These are phyloP conservation scores for Sebastes minor DNA, from an alignment of 2,797 vertebrate genomes.

Conservation along the genomic window DNA sequence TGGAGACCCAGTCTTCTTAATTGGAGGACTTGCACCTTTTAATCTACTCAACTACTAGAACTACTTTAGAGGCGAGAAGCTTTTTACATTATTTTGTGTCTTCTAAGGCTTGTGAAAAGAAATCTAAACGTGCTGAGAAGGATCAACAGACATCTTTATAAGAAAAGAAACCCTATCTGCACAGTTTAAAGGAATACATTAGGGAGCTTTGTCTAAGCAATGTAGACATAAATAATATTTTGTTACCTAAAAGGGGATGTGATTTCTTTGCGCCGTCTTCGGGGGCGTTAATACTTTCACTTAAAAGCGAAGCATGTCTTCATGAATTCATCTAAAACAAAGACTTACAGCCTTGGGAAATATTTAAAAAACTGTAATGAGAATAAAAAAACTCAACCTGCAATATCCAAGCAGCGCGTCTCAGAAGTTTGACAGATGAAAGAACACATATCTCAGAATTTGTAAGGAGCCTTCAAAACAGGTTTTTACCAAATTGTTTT, in stretches of 20 bases:
- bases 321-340: conserved; percentile 71
- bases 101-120: conserved; percentile 50
- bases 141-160: conserved; percentile 46
- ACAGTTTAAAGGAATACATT: conserved; percentile 54
- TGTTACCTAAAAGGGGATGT: conserved; percentile 46
- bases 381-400: conserved; percentile 66
- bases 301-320: conserved; percentile 51
- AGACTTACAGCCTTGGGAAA: conserved; percentile 59
- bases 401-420: conserved; percentile 52
- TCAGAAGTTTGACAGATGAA: conserved; percentile 79
- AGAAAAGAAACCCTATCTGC: conserved; percentile 33
- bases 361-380: conserved; percentile 63
- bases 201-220: conserved; percentile 52
- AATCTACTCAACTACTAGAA: conserved; percentile 61
- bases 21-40: conserved; percentile 68
- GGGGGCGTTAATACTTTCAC: conserved; percentile 48
- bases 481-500: conserved; percentile 72
- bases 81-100: conserved; percentile 42
- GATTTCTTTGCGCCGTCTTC: conserved; percentile 43
- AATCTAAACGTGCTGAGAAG: conserved; percentile 38
- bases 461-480: conserved; percentile 72
- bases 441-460: conserved; percentile 68
- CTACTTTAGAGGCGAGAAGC: conserved; percentile 44
- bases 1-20: conserved; percentile 63
- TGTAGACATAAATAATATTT: conserved; percentile 55